These are phyloP conservation scores for Plecturocebus donacophilus DNA, from an alignment of 2,113 vertebrate species.

Conservation along the genomic window DNA sequence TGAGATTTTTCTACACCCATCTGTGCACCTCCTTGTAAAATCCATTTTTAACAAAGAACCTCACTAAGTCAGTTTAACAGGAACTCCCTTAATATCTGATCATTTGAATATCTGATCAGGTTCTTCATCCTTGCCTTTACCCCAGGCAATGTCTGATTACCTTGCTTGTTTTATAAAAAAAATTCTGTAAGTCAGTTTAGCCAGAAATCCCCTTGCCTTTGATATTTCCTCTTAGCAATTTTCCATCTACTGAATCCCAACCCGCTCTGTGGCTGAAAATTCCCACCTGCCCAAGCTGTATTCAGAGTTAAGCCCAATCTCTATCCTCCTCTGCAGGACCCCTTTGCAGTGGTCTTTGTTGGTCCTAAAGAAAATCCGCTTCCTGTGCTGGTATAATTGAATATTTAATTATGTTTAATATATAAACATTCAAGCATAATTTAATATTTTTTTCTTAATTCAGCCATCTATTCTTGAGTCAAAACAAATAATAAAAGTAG, in stretches of 20 bases:
- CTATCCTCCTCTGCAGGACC: too few species aligned
- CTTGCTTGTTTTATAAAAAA: not conserved
- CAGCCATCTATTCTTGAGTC: not conserved
- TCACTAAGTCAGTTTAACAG: not conserved
- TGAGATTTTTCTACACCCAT: not conserved
- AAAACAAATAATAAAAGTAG: not conserved
- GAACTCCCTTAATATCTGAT: not conserved
- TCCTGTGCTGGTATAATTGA: not conserved
- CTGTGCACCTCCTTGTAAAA: not conserved
- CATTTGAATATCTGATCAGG: not conserved
- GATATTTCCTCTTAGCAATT: not conserved
- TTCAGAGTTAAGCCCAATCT: not conserved
- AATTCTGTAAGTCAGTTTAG: not conserved
- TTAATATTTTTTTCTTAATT: not conserved
- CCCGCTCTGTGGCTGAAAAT: not conserved
- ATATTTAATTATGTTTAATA: not conserved
- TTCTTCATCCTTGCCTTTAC: not conserved
- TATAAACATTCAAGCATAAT: not conserved
- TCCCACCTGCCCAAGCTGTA: too few species aligned
- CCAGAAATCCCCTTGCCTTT: not conserved
- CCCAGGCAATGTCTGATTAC: not conserved
- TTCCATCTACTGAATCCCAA: not conserved
- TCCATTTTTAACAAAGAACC: not conserved
- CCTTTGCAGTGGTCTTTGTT: too few species aligned
- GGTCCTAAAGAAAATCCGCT: not conserved